Evolutionary conservation across 2,113 vertebrate genomes (phyloP).

Genomic region (Hipposideros armiger): DNA sequence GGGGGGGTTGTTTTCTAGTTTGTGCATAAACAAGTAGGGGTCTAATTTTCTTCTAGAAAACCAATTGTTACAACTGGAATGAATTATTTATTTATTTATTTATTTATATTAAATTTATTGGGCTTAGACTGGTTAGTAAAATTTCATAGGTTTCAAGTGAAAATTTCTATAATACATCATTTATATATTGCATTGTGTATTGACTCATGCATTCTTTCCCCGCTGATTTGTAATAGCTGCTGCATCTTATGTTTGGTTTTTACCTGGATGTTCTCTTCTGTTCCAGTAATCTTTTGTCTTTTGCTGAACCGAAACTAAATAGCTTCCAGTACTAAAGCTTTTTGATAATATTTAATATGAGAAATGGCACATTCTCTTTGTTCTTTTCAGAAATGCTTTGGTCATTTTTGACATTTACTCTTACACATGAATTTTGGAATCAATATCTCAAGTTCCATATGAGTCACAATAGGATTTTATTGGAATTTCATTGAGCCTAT

Average conservation of each 20-base stretch:
- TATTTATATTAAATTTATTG: too few species aligned
- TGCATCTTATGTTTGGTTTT: not conserved
- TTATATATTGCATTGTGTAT: not conserved
- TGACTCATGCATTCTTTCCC: not conserved
- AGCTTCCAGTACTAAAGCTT: not conserved
- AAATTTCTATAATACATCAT: not conserved
- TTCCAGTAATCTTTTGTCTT: not conserved
- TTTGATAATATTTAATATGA: not conserved
- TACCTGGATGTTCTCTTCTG: not conserved
- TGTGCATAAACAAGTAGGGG: not conserved
- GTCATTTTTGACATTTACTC: not conserved
- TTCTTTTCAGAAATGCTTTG: slow-evolving; percentile 11
- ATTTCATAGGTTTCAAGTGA: too few species aligned
- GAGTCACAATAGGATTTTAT: not conserved
- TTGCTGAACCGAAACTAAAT: not conserved
- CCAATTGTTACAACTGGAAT: not conserved
- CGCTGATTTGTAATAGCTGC: not conserved
- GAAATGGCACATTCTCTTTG: not conserved
- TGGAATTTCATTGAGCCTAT: not conserved
- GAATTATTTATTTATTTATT: too few species aligned
- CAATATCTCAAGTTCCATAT: not conserved
- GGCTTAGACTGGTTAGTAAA: too few species aligned
- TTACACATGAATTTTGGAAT: not conserved
- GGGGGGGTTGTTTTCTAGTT: not conserved
- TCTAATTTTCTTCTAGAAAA: slow-evolving; percentile 31